Conservation (phyloP, 2,113 vertebrate species). For the Spea bombifrons region DNA sequence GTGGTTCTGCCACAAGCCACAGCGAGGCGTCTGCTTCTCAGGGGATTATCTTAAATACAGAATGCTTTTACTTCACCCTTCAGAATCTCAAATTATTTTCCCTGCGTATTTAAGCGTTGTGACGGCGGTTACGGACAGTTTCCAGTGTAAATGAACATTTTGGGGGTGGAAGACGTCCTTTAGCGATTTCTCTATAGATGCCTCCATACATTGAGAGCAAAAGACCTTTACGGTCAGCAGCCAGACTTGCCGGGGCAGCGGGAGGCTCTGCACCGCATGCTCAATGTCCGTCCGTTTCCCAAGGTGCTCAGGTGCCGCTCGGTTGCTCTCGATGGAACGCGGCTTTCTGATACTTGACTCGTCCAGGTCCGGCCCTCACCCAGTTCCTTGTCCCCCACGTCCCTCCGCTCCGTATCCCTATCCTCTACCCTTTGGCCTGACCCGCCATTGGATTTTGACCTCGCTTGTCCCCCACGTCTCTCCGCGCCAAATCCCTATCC, state of each 20-base stretch:
- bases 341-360: too few relatives aligned
- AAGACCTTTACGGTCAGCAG: not conserved
- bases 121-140: not conserved
- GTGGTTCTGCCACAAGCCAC: constrained; percentile 1
- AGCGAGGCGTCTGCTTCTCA: not conserved
- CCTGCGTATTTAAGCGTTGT: not conserved
- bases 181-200: not conserved
- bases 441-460: too few relatives aligned
- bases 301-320: too few relatives aligned
- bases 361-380: too few relatives aligned
- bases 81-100: constrained; percentile 2
- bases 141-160: too few relatives aligned
- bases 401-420: too few relatives aligned
- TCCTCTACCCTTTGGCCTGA: too few relatives aligned
- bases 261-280: not conserved
- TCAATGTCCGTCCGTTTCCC: too few relatives aligned
- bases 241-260: not conserved
- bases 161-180: not conserved
- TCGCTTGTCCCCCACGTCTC: too few relatives aligned
- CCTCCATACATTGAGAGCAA: not conserved
- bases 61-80: not conserved
- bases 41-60: not conserved
- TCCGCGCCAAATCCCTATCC: too few relatives aligned
- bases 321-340: too few relatives aligned
- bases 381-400: too few relatives aligned